A percentile compares a stretch with the other conserved stretches of the same genome.
Conservation (phyloP, 2,113 vertebrate genomes). For the Cyphomyrus discorhynchus region DNA sequence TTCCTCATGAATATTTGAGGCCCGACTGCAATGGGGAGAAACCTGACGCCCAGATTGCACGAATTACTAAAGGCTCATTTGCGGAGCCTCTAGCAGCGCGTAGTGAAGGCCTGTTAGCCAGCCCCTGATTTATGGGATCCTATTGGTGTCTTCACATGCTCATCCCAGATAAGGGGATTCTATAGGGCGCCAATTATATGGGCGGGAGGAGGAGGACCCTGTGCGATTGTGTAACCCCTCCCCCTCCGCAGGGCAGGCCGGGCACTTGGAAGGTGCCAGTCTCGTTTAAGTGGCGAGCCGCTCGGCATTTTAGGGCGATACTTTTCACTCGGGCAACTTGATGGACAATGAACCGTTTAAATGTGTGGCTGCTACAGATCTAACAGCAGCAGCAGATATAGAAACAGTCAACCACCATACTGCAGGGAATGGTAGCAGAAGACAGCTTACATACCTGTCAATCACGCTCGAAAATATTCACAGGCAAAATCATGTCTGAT, state of each 20-base stretch:
- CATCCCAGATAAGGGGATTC: slow-evolving; percentile 38
- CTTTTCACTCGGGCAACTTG: background rate
- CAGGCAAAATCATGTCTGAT: background rate
- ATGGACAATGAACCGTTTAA: background rate
- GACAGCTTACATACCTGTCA: background rate
- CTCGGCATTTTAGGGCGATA: background rate
- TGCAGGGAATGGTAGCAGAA: background rate
- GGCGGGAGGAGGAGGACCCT: background rate
- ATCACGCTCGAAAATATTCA: background rate
- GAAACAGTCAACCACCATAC: background rate
- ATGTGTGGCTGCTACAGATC: background rate
- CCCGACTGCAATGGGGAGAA: slow-evolving; percentile 39
- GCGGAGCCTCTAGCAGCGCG: slow-evolving; percentile 18
- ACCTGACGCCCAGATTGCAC: slow-evolving; percentile 42
- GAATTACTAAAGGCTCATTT: slow-evolving; percentile 35
- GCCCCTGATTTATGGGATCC: slow-evolving; percentile 34
- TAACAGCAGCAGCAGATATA: background rate
- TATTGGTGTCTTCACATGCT: slow-evolving; percentile 32
- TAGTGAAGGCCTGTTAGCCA: slow-evolving; percentile 27
- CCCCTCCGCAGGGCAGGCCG: background rate
- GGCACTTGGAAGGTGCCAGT: background rate
- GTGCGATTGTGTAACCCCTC: background rate
- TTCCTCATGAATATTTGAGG: slow-evolving; percentile 53
- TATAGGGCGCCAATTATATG: slow-evolving; percentile 15
- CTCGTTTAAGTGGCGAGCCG: background rate